Evolutionary conservation across 2,113 vertebrate species (phyloP).

Genomic region (Salvelinus namaycush): DNA sequence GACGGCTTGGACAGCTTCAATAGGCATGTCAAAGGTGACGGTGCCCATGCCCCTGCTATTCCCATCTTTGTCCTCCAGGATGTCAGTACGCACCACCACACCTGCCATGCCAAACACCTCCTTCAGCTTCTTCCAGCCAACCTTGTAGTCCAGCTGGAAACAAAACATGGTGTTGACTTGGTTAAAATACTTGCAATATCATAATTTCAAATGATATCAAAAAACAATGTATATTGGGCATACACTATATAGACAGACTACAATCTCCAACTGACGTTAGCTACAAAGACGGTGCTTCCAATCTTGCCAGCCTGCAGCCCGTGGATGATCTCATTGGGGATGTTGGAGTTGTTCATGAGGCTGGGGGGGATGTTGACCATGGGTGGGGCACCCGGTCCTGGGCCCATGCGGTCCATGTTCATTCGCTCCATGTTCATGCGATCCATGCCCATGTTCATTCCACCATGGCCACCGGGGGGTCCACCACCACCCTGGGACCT

Average conservation of each 20-base stretch:
- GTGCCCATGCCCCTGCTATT: slow-evolving; percentile 96
- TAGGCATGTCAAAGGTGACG: slow-evolving; percentile 92
- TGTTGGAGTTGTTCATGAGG: slow-evolving; percentile 95
- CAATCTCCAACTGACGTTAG: slow-evolving; percentile 79
- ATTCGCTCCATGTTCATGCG: slow-evolving; percentile 65
- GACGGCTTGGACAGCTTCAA: slow-evolving; percentile 97
- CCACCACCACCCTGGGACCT: slow-evolving; percentile 75
- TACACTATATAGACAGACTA: too few relatives aligned
- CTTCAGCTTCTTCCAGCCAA: slow-evolving; percentile 98
- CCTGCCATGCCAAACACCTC: slow-evolving; percentile 97
- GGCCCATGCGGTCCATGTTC: slow-evolving; percentile 65
- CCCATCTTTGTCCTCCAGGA: slow-evolving; percentile 95
- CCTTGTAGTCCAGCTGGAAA: slow-evolving; percentile 93
- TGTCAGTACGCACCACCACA: slow-evolving; percentile 87
- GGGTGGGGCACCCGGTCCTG: slow-evolving; percentile 74
- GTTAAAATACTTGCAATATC: background rate
- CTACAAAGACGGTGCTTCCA: slow-evolving; percentile 93
- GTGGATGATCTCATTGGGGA: slow-evolving; percentile 95
- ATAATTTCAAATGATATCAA: too few relatives aligned
- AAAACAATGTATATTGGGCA: too few relatives aligned
- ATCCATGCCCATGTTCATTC: slow-evolving; percentile 67
- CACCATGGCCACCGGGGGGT: slow-evolving; percentile 65
- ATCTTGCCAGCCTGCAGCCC: slow-evolving; percentile 94
- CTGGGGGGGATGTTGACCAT: slow-evolving; percentile 93
- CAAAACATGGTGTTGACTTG: background rate